Evolutionary conservation across 1,140 invertebrate species (phyloP), one percentile per base, ranked within the genome.

Genomic region (Ceratosolen solmsi): DNA sequence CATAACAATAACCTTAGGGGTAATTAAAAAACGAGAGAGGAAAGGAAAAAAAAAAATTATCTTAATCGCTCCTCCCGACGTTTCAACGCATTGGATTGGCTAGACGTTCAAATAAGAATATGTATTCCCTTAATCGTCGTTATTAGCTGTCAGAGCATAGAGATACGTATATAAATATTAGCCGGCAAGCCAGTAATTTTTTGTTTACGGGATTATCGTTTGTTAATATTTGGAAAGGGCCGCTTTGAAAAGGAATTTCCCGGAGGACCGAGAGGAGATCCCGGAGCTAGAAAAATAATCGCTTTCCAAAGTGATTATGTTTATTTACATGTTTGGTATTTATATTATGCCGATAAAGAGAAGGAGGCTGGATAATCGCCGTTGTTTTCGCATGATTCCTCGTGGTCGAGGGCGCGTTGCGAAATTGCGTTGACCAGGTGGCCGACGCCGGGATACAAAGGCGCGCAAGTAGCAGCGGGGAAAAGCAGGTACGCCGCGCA

Each of bases 261-360:
- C 17, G 36, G 17, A 41, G 65, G 36, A 36, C 36, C 33, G 20
- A n/a, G 36, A 22, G 51, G n/a, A n/a, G 25, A 73, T 54, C 17
- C 46, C 20, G 25, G 3, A 3, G 63, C 63, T 36, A 36, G 2
- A 22, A 36, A 36, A 36, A 65, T 65, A 65, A 65, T 65, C 63
- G 63, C 63, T 65, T 65, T 38, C 63, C 13, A 30, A 36, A 33
- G 30, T 22, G 63, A 65, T 65, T 65, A 65, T 22, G 63, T 65
- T 65, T 65, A 65, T 65, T 65, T 65, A 36, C 63, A 65, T 22
- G 33, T 65, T 65, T 65, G 63, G 33, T 65, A 65, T 65, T 65
- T 65, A 36, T 22, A 22, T 36, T 20, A 36, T 36, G 63, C 63
- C 22, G 13, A 5, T 36, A 30, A 22, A 33, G 13, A 22, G 17